phyloP scores from a whole-genome alignment of 2,888 invertebrate species.

The Buathra laborator region DNA sequence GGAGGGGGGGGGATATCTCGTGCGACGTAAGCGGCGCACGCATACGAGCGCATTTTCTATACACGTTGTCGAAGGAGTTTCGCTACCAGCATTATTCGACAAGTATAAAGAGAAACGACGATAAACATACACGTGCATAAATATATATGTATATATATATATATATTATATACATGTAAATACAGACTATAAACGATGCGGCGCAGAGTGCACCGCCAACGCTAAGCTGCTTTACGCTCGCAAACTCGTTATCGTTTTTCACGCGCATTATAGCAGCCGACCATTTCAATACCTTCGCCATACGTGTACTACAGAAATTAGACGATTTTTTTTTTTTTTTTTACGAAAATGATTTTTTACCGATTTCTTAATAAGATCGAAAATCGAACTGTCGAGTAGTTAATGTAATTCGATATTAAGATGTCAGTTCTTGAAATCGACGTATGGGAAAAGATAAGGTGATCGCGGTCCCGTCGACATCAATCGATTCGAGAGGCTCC shows the following conservation, averaged over 20 bases:
- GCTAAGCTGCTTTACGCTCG: constrained; percentile 22
- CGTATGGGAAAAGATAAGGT: background rate
- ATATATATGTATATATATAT: background rate
- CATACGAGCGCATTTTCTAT: constrained; percentile 17
- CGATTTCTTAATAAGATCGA: background rate
- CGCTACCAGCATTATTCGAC: constrained; percentile 9
- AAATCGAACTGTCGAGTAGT: background rate
- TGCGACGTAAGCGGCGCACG: constrained; percentile 27
- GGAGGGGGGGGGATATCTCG: constrained; percentile 34
- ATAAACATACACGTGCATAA: constrained; percentile 26
- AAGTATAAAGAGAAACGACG: constrained; percentile 36
- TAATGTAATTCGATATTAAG: background rate
- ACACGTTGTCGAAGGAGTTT: background rate
- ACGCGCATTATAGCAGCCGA: background rate
- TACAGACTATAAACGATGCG: constrained; percentile 26
- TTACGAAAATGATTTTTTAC: too few species aligned
- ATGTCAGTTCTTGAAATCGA: background rate
- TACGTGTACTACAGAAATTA: too few species aligned
- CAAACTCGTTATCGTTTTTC: constrained; percentile 49
- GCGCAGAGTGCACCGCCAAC: constrained; percentile 40
- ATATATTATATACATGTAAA: constrained; percentile 9
- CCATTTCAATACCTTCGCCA: too few species aligned
- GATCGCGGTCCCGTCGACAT: background rate
- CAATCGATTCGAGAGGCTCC: background rate
- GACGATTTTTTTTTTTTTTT: too few species aligned